A percentile compares a stretch with the other conserved stretches of the same genome.
phyloP scores from a whole-genome alignment of 2,888 invertebrate genomes.

The Oegoconia quadripuncta region DNA sequence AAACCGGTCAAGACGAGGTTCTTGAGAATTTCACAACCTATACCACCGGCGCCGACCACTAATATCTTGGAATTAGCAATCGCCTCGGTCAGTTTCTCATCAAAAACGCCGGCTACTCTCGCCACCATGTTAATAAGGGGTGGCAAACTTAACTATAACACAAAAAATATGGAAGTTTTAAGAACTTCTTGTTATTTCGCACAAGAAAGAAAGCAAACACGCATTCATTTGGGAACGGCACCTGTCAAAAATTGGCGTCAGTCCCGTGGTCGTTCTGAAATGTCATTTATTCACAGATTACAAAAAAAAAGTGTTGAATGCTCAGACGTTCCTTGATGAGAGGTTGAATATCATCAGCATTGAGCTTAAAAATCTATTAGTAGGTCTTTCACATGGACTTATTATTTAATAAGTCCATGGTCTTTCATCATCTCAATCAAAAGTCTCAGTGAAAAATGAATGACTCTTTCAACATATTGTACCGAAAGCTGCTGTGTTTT shows the following conservation, averaged over 20 bases:
- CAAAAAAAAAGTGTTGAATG: too few relatives aligned
- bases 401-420: too few relatives aligned
- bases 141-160: slow-evolving; percentile 20
- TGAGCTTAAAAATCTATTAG: too few relatives aligned
- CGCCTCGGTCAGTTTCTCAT: slow-evolving; percentile 81
- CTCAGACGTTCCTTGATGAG: too few relatives aligned
- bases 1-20: slow-evolving; percentile 98
- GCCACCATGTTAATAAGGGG: slow-evolving; percentile 81
- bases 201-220: slow-evolving; percentile 28
- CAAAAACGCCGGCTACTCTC: slow-evolving; percentile 82
- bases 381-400: too few relatives aligned
- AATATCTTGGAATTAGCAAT: slow-evolving; percentile 86
- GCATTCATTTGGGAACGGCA: slow-evolving; percentile 28
- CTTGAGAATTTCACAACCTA: slow-evolving; percentile 99
- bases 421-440: too few relatives aligned
- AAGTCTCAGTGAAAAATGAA: too few relatives aligned
- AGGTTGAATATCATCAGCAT: too few relatives aligned
- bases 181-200: background rate
- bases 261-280: slow-evolving; percentile 32
- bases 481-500: too few relatives aligned
- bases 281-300: background rate
- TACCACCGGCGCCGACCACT: slow-evolving; percentile 98
- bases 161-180: slow-evolving; percentile 17
- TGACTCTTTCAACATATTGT: too few relatives aligned
- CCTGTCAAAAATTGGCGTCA: slow-evolving; percentile 62